Base-by-base conservation (phyloP, 2,113 vertebrate genomes). In the Hyla sarda region DNA sequence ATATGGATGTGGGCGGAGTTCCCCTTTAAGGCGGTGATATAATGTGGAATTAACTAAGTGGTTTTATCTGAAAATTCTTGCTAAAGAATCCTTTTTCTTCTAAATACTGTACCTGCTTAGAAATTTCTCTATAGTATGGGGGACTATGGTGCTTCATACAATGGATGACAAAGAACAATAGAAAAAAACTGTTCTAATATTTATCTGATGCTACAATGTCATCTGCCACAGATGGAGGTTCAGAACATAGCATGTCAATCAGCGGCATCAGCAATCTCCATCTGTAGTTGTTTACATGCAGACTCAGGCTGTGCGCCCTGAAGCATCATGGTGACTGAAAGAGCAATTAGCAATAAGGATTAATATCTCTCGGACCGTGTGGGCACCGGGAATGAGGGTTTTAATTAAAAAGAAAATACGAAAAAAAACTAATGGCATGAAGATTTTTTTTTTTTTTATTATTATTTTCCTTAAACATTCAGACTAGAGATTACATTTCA, bases 341-440 rank as follows among this genome's bases (percentile, higher is more conserved):
- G 67, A 71, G 67, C 67, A 71, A 71, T 71, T 71, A 71, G 67
- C 67, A 71, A 23, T 23, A 71, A 71, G 67, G 67, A 71, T 71
- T 71, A 71, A 71, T 71, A 71, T 71, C 34, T 71, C 34, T 21
- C 2, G 21, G 34, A 41, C 32, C 11, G 17, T 23, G 32, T 32
- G 32, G 32, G 32, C 67, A 10, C 34, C 17, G 23, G 3, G 3
- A 10, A 17, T 41, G 67, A 19, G 16, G 19, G 34, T 11, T 41
- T 71, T 0, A 37, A 19, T 32, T 12, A 69, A 69, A 71, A 41
- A 37, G 8, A 71, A 23, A 71, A 41, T 12, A 41, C 32, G 23
- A 23, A 34, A 30, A 34, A 34, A 34, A 23, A 8, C n/a, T 71
- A 21, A 12, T 41, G 19, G 34, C 67, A 11, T 23, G 19, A 2